Evolutionary conservation across 2,797 vertebrate genomes (phyloP), one percentile per base, ranked within the genome.

Genomic region (Megalops cyprinoides): DNA sequence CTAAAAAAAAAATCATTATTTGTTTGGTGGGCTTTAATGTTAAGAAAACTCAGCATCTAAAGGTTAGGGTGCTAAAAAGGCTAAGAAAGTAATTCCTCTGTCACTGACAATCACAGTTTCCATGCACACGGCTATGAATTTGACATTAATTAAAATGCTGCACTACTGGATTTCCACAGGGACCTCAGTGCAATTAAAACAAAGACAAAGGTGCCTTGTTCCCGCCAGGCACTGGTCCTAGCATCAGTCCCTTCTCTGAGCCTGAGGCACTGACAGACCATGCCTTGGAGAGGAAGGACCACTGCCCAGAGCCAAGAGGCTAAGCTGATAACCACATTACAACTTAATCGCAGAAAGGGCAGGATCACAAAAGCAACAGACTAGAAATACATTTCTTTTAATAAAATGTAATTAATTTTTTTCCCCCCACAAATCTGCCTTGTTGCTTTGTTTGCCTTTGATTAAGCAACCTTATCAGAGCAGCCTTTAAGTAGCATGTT

Each of bases 391-490:
- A 12, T 78, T 79, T 77, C 39, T 79, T 87, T 84, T 60, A 91
- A 88, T 86, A 87, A 87, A 91, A 92, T 91, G 82, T 79, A 78
- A 84, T 87, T 87, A 82, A 65, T 81, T 84, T 89, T 83, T 86
- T 79, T n/a, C n/a, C 82, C 84, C 81, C 81, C 83, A 73, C 77
- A 90, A 89, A 91, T 92, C 86, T 85, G 86, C 84, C 76, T 80
- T 81, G 86, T 88, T 89, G 80, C 83, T 87, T 89, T 87, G 89
- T 91, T 90, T 88, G 87, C 84, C 86, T 90, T 89, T 87, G 87
- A 90, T 87, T 81, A 86, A 82, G 51, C 67, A 39, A 49, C 81
- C 78, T 93, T 92, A 90, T 92, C 89, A 81, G 51, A 5, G 81
- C 73, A 79, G 69, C 85, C 86, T 87, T 85, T 82, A 84, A 84